Evolutionary conservation across 2,888 invertebrate genomes (phyloP).

Genomic region (Buathra laborator): DNA sequence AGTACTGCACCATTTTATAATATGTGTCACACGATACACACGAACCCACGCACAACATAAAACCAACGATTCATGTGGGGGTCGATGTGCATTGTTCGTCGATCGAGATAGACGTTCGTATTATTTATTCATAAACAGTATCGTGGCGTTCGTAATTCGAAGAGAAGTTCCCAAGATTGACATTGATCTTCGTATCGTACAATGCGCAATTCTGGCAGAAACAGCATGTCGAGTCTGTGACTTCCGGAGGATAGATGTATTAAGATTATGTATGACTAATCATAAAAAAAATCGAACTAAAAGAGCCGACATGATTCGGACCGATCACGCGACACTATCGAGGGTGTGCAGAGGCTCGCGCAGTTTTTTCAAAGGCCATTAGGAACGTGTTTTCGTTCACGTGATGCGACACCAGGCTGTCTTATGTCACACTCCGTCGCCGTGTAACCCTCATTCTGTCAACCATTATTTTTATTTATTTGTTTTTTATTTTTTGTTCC

Average conservation of each 20-base stretch:
- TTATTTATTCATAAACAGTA: not conserved
- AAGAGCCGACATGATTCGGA: slow-evolving; percentile 8
- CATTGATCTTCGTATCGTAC: not conserved
- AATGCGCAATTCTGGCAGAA: not conserved
- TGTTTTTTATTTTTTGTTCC: not conserved
- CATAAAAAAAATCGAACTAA: not conserved
- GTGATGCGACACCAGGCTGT: slow-evolving; percentile 4
- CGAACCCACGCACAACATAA: slow-evolving; percentile 16
- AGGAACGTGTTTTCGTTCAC: slow-evolving; percentile 28
- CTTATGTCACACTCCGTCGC: not conserved
- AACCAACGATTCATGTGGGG: not conserved
- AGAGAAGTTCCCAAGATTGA: not conserved
- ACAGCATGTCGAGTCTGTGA: not conserved
- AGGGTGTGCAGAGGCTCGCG: not conserved
- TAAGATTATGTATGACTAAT: not conserved
- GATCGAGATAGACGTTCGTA: not conserved
- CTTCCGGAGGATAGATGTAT: not conserved
- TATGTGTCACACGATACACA: slow-evolving; percentile 45
- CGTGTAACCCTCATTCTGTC: slow-evolving; percentile 16
- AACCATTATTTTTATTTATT: not conserved
- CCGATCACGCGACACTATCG: not conserved
- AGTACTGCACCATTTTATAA: slow-evolving; percentile 53
- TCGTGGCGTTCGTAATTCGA: not conserved
- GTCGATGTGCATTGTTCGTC: not conserved
- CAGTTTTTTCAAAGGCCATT: slow-evolving; percentile 35